These are phyloP conservation scores for Erethizon dorsatum DNA, from an alignment of 2,797 vertebrate species.

Conservation along the genomic window DNA sequence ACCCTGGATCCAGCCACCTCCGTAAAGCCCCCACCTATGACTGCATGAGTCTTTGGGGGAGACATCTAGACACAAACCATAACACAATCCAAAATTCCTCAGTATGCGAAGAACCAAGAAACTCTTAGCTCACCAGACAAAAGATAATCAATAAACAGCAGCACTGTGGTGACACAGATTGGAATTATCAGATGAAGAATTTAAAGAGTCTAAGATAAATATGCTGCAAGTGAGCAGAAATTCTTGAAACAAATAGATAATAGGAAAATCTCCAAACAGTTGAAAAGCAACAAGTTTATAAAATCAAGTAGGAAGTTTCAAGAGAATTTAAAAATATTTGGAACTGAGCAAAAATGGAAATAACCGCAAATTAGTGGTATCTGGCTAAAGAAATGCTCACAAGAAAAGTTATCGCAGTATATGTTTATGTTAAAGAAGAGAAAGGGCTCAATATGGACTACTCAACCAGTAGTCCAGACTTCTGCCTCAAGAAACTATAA, in stretches of 20 bases:
- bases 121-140: neutral
- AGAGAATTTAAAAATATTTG: constrained; percentile 20
- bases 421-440: neutral
- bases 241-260: neutral
- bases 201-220: neutral
- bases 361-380: neutral
- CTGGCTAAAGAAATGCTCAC: neutral
- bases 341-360: neutral
- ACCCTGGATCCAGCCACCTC: no score
- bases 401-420: neutral
- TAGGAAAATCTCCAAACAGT: neutral
- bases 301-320: neutral
- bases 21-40: no score
- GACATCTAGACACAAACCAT: neutral
- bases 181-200: neutral
- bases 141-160: neutral
- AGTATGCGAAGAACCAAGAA: neutral
- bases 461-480: neutral
- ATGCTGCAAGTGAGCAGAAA: neutral
- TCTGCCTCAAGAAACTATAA: neutral
- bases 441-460: neutral
- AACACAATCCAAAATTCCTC: neutral
- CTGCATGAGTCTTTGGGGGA: no score
- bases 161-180: neutral
- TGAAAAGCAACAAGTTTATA: neutral